These are phyloP conservation scores for Alitta virens DNA, from an alignment of 2,888 invertebrate genomes.

Conservation along the genomic window DNA sequence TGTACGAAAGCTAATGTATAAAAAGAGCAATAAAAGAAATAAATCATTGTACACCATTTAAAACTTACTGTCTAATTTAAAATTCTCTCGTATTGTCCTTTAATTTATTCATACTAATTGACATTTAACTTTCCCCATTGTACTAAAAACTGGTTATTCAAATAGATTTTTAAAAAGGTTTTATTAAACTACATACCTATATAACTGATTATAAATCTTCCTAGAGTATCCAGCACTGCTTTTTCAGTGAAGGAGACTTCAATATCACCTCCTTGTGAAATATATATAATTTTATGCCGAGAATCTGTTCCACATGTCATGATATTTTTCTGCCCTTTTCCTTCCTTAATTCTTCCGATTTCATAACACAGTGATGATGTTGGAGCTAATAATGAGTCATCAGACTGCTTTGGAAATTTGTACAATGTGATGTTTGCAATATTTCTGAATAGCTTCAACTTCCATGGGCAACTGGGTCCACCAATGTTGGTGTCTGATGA, in stretches of 20 bases:
- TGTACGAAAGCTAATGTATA: too few species aligned
- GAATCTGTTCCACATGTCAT: constrained; percentile 1
- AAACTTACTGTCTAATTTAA: too few species aligned
- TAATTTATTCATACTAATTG: too few species aligned
- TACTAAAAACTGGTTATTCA: too few species aligned
- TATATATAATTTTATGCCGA: constrained; percentile 2
- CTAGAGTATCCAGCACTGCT: constrained; percentile 3
- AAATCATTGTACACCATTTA: too few species aligned
- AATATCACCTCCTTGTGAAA: constrained; percentile 6
- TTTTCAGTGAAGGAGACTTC: constrained; percentile 12
- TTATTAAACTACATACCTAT: too few species aligned
- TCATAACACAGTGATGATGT: constrained; percentile 7
- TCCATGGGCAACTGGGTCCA: neutral
- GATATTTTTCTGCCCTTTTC: constrained; percentile 2
- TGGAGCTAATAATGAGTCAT: neutral
- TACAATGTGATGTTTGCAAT: neutral
- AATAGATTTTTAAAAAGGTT: too few species aligned
- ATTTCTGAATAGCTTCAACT: neutral
- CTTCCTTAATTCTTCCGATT: constrained; percentile 2
- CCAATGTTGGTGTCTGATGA: neutral
- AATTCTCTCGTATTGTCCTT: too few species aligned
- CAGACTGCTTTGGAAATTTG: neutral
- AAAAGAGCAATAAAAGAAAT: too few species aligned
- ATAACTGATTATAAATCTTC: constrained; percentile 17
- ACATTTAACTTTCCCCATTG: too few species aligned